These are phyloP conservation scores for Mythimna albipuncta DNA, from an alignment of 2,888 invertebrate genomes.

Conservation along the genomic window DNA sequence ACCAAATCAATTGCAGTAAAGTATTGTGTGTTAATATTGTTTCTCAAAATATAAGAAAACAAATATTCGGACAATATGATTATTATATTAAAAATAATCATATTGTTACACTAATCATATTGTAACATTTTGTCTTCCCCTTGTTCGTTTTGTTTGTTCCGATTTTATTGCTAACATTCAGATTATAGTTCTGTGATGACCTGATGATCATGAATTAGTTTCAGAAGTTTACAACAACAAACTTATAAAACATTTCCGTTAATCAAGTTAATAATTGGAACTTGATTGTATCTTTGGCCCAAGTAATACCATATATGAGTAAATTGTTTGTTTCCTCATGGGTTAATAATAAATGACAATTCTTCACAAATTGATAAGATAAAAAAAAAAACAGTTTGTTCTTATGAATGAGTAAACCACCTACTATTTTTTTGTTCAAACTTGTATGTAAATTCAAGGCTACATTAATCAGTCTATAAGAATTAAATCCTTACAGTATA, in stretches of 20 bases:
- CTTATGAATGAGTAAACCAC: constrained; percentile 10
- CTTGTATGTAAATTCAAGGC: constrained; percentile 37
- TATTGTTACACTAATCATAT: too few relatives aligned
- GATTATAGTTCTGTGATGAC: neutral
- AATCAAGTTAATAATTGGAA: neutral
- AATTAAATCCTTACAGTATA: constrained; percentile 19
- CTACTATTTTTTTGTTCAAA: constrained; percentile 10
- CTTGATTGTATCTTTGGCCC: too few relatives aligned
- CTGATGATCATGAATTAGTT: neutral
- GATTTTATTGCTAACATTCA: neutral
- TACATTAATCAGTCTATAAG: constrained; percentile 20
- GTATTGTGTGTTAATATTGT: neutral
- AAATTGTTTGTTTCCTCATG: neutral
- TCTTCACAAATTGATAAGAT: constrained; percentile 4
- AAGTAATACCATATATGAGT: neutral
- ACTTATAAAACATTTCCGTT: neutral
- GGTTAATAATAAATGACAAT: neutral
- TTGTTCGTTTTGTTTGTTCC: too few relatives aligned
- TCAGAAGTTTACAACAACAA: neutral
- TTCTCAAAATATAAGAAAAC: neutral
- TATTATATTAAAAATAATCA: too few relatives aligned
- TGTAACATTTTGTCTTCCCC: too few relatives aligned
- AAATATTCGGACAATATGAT: neutral
- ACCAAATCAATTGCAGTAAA: neutral
- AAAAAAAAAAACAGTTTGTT: neutral